Base-by-base conservation (phyloP, 2,113 vertebrate genomes). In the Piprites chloris region DNA sequence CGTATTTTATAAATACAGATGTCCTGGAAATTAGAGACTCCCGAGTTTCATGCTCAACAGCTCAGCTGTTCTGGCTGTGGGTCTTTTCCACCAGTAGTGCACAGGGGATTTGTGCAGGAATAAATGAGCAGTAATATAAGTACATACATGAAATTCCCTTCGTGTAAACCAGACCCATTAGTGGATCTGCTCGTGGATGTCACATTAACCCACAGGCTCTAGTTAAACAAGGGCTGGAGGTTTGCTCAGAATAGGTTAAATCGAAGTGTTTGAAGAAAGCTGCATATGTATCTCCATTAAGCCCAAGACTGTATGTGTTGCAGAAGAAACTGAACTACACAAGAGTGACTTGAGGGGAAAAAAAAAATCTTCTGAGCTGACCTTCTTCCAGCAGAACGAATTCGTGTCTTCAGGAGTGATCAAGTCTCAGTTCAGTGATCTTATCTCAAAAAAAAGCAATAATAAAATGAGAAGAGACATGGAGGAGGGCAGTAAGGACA, bases 51-150 rank as follows among this genome's bases (percentile, higher is more conserved):
- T 49, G 86, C 33, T 85, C 67, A 33, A 69, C 50, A 75, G 46
- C 74, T 94, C 96, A 96, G 95, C 95, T 96, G 93, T 97, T 96
- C 65, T 91, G 65, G 42, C 80, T 77, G 47, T 53, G 35, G 68
- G 68, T 87, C 85, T 58, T 50, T n/a, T 59, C 69, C 8, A 2
- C 30, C 68, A 67, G 27, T 14, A 88, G 59, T 3, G 5, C 59
- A 49, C 24, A 18, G 56, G 68, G 77, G 68, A 96, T 92, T 92
- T 94, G 79, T 79, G 94, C 30, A 67, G 76, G 72, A 63, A 0
- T 85, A 77, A 90, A 74, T 83, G 76, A 75, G 47, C 87, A 81
- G 87, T 76, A 86, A 92, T 88, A 67, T 11, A 91, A 96, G 84
- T 33, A 61, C 86, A 77, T 90, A 79, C 87, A 85, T 65, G 86